Evolutionary conservation across 2,797 vertebrate genomes (phyloP), one percentile per base, ranked within the genome.

Genomic region (Acestrorhynchus altus): DNA sequence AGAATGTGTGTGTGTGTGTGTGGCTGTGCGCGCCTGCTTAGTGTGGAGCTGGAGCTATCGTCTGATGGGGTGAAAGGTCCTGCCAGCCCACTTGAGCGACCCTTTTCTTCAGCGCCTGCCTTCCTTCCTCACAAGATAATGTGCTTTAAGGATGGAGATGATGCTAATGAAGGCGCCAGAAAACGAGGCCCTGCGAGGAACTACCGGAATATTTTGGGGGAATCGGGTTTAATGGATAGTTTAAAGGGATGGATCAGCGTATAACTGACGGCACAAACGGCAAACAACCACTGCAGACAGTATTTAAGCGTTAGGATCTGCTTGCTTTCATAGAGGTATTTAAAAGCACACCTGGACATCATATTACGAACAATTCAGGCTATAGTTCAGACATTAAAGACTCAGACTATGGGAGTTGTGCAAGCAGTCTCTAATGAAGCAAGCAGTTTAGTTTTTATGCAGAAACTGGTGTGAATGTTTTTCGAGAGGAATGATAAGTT

Each of bases 61-160:
- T 67, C 72, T 80, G 84, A 83, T 82, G 76, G 77, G 86, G 84
- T 86, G 81, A 84, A 78, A 84, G 83, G 85, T 86, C 76, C 74
- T 64, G 46, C 75, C 56, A 76, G 79, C 73, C 74, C 85, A 80
- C 83, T 83, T 86, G 72, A 86, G 74, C 61, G 61, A 66, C 77
- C 56, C 61, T 70, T 85, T 79, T 87, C 80, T 83, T 83, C 74
- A 51, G 57, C 60, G 51, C 66, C 73, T 72, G 35, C 49, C 74
- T 74, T 79, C 83, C 65, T 81, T 81, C 66, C 80, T 83, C 72
- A 72, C 66, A 78, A 74, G 82, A 79, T 87, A 87, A 85, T 84
- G 82, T 82, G 66, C 81, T 82, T 86, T 80, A 83, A 81, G 73
- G 66, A 79, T 77, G 71, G 85, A 84, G 81, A 84, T 85, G 83